phyloP scores from a whole-genome alignment of 2,113 vertebrate genomes.

The Chiloscyllium plagiosum region DNA sequence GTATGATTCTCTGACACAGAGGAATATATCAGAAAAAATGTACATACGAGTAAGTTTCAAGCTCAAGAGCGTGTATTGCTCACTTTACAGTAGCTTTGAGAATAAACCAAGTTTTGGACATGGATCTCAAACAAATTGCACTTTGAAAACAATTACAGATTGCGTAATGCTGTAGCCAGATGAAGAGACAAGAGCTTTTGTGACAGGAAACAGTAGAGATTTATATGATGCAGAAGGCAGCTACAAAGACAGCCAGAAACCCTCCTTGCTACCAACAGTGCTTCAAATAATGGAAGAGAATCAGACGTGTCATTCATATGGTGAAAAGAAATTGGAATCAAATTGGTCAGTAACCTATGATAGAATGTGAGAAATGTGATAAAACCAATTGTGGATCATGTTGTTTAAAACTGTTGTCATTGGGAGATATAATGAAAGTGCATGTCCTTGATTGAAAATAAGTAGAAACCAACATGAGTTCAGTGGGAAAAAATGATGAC shows the following conservation, averaged over 20 bases:
- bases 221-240: not conserved
- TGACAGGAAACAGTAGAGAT: not conserved
- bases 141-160: not conserved
- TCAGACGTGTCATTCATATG: too few relatives aligned
- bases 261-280: not conserved
- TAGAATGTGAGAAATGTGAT: not conserved
- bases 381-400: not conserved
- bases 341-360: not conserved
- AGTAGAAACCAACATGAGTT: not conserved
- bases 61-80: not conserved
- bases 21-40: not conserved
- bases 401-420: not conserved
- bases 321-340: not conserved
- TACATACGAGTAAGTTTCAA: not conserved
- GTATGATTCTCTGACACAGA: not conserved
- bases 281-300: not conserved
- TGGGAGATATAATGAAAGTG: not conserved
- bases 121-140: not conserved
- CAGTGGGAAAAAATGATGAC: not conserved
- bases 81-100: not conserved
- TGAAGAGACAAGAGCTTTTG: not conserved
- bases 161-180: not conserved
- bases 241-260: not conserved
- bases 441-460: not conserved
- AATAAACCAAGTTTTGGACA: not conserved